Percentiles rank a stretch among this genome's conserved stretches.
Evolutionary conservation across 2,797 vertebrate species (phyloP).

Genomic region (Callimico goeldii): DNA sequence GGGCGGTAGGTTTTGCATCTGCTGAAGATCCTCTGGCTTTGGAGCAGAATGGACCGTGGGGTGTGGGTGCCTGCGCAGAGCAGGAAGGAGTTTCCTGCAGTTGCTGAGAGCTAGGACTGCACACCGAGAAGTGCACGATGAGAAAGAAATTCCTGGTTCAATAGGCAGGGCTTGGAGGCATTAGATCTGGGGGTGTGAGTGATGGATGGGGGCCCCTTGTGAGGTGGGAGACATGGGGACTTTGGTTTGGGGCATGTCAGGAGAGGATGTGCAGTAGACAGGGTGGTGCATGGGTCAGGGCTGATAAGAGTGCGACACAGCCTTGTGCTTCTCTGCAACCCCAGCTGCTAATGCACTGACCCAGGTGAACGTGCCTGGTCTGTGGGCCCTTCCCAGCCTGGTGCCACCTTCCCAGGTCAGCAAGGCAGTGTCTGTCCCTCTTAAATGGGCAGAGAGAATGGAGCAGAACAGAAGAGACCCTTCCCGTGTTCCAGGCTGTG

Average conservation of each 20-base stretch:
- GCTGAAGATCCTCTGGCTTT: neutral
- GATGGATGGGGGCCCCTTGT: neutral
- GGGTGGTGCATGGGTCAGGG: neutral
- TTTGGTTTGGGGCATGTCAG: accelerated
- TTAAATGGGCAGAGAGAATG: neutral
- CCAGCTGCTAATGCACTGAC: neutral
- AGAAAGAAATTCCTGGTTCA: neutral
- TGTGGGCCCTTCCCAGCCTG: too few species aligned
- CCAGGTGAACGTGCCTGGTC: accelerated
- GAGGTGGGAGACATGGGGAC: neutral
- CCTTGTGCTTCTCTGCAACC: too few species aligned
- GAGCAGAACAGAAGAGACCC: neutral
- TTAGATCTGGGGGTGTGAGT: neutral
- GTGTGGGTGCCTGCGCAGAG: neutral
- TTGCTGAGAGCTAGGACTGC: neutral
- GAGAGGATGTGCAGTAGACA: neutral
- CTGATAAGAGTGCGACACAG: neutral
- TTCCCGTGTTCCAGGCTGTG: neutral
- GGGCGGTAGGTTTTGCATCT: neutral
- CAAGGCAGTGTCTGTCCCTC: neutral
- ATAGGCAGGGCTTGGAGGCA: neutral
- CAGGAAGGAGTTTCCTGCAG: neutral
- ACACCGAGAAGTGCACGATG: too few species aligned
- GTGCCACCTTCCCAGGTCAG: neutral
- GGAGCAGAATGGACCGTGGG: accelerated